Percentiles rank a stretch among this genome's conserved stretches.
phyloP scores from a whole-genome alignment of 2,113 vertebrate genomes.

The Chitala chitala region DNA sequence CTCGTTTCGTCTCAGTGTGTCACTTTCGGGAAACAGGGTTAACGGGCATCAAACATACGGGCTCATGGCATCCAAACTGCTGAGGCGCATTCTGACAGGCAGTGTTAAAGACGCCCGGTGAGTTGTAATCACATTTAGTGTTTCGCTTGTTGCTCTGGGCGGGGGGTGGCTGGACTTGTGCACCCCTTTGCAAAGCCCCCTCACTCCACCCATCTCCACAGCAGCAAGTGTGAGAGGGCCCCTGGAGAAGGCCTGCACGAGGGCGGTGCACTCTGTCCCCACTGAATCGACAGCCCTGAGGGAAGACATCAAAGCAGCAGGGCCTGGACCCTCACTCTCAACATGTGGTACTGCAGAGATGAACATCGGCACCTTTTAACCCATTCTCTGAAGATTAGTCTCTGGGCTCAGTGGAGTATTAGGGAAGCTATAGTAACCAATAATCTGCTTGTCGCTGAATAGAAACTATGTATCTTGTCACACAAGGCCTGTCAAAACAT shows the following conservation, averaged over 20 bases:
- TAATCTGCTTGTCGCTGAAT: conserved; percentile 96
- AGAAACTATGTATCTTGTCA: conserved; percentile 99
- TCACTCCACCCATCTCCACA: conserved; percentile 46
- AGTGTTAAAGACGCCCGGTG: conserved; percentile 40
- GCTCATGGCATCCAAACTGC: neutral
- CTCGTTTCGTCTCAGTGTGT: no score
- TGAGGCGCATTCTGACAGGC: conserved; percentile 36
- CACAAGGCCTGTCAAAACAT: conserved; percentile 82
- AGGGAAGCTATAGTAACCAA: conserved; percentile 99
- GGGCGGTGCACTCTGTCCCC: conserved; percentile 49
- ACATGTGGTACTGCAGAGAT: conserved; percentile 94
- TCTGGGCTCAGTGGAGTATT: conserved; percentile 92
- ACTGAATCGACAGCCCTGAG: conserved; percentile 75
- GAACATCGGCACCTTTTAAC: conserved; percentile 99
- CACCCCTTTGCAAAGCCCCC: conserved; percentile 20
- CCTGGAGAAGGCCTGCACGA: conserved; percentile 32
- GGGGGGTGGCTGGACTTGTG: conserved; percentile 17
- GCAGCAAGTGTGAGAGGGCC: conserved; percentile 58
- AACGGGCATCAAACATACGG: no score
- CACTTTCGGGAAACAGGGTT: no score
- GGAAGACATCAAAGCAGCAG: conserved; percentile 91
- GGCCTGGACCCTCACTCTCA: conserved; percentile 91
- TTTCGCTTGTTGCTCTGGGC: conserved; percentile 25
- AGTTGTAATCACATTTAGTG: conserved; percentile 48
- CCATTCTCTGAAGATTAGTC: conserved; percentile 99